A percentile compares a stretch with the other conserved stretches of the same genome.
phyloP scores from a whole-genome alignment of 23 tunicate genomes.

The Clavelina lepadiformis region DNA sequence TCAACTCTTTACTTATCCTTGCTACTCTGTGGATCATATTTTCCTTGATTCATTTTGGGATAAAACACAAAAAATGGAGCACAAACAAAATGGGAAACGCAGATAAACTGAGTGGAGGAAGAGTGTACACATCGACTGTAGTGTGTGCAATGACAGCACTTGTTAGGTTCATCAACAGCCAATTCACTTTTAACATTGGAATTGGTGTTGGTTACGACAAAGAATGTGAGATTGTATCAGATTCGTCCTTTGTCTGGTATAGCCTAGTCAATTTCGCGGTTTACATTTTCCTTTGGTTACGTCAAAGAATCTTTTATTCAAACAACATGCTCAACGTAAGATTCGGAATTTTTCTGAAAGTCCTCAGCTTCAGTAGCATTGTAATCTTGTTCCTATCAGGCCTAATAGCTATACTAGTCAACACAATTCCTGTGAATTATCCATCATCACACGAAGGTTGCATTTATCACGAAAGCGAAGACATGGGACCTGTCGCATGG shows the following conservation, averaged over 20 bases:
- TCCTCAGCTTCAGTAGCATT: conserved; percentile 28
- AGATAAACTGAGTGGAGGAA: conserved; percentile 5
- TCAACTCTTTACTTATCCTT: conserved; percentile 4
- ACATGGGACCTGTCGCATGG: not conserved
- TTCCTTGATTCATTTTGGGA: conserved; percentile 7
- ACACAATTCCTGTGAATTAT: conserved; percentile 16
- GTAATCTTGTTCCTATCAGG: conserved; percentile 14
- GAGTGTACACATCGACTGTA: conserved; percentile 20
- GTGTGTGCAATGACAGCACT: conserved; percentile 22
- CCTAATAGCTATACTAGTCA: conserved; percentile 1
- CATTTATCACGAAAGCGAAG: not conserved
- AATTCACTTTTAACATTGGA: conserved; percentile 19
- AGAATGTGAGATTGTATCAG: conserved; percentile 38
- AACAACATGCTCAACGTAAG: conserved; percentile 31
- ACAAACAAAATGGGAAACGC: not conserved
- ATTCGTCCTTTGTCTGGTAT: conserved; percentile 21
- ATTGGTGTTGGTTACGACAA: not conserved
- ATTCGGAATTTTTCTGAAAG: conserved; percentile 1
- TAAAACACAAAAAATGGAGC: conserved; percentile 8
- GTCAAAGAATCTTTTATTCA: conserved; percentile 45
- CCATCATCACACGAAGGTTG: conserved; percentile 21
- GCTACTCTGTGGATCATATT: conserved; percentile 3
- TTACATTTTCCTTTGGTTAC: conserved; percentile 43
- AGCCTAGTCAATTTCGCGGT: conserved; percentile 12
- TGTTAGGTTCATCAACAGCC: conserved; percentile 10